Evolutionary conservation across 2,888 invertebrate species (phyloP).

Genomic region (Caenorhabditis sinica): DNA sequence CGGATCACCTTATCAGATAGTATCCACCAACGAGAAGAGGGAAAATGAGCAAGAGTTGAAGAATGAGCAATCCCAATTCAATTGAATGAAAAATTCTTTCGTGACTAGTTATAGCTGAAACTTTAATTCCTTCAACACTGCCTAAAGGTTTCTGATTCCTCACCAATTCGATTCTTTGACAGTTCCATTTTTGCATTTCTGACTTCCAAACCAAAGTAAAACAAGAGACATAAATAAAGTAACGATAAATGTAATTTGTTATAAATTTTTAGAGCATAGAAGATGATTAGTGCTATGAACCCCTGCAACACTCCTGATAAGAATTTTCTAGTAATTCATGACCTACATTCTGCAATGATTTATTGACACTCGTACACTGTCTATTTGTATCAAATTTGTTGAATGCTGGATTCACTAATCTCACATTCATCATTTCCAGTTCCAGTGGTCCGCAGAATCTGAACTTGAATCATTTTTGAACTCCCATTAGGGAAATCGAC

Average conservation of each 20-base stretch:
- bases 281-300: background rate
- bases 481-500: background rate
- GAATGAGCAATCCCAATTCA: background rate
- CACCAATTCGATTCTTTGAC: background rate
- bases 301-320: background rate
- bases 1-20: background rate
- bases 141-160: background rate
- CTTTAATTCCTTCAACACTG: too few species aligned
- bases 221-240: slow-evolving; percentile 4
- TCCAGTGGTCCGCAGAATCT: background rate
- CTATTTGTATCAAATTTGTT: background rate
- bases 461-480: background rate
- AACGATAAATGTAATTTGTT: background rate
- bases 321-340: background rate
- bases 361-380: slow-evolving; percentile 2
- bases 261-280: background rate
- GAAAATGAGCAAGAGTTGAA: background rate
- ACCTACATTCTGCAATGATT: background rate
- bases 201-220: slow-evolving; percentile 3
- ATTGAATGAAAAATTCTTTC: background rate
- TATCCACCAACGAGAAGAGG: slow-evolving; percentile 6
- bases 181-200: background rate
- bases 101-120: background rate
- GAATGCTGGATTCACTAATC: background rate
- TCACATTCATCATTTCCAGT: background rate